Base-by-base conservation (phyloP, 1,140 invertebrate genomes). In the Lepidurus arcticus region DNA sequence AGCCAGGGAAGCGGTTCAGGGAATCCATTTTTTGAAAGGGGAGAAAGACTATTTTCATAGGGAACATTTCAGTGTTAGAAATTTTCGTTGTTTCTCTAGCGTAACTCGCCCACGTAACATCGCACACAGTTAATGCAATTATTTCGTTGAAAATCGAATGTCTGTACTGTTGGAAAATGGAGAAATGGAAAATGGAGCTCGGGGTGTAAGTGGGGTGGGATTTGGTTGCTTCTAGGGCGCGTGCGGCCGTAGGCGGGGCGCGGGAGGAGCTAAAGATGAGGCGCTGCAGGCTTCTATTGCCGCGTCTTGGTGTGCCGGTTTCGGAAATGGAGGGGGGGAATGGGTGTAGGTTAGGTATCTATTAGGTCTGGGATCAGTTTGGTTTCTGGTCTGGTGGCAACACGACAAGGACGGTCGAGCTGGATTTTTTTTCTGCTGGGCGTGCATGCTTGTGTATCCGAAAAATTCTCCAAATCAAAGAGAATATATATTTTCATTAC, bases 341-440 rank as follows among this genome's bases (percentile, higher is more conserved):
- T 65, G 53, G 13, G 6, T 9, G 13, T 16, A 13, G 53, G 53
- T 65, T 65, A 65, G 53, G 16, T 65, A 65, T 65, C 53, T 65
- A 21, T 65, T 65, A 65, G 53, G 9, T 65, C n/a, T 7, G 53
- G 53, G 53, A 7, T 65, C 53, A 65, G 53, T 65, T 65, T 65
- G 53, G 53, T 65, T 65, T 65, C 53, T 65, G 53, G 53, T 65
- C 53, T 65, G 53, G 53, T 65, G 53, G 53, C 53, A 65, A 65
- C 53, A 21, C 16, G 53, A 65, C 53, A 65, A 65, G 53, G 53
- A 65, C 53, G 53, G 4, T 65, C 16, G 53, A 21, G 16, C 21
- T 65, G 53, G 53, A 16, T 65, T 21, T 65, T 65, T 65, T 65
- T 65, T 65, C 53, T 65, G 8, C 21, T 13, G 53, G 53, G 53